phyloP scores from a whole-genome alignment of 2,888 invertebrate genomes.

The Phortica magna region DNA sequence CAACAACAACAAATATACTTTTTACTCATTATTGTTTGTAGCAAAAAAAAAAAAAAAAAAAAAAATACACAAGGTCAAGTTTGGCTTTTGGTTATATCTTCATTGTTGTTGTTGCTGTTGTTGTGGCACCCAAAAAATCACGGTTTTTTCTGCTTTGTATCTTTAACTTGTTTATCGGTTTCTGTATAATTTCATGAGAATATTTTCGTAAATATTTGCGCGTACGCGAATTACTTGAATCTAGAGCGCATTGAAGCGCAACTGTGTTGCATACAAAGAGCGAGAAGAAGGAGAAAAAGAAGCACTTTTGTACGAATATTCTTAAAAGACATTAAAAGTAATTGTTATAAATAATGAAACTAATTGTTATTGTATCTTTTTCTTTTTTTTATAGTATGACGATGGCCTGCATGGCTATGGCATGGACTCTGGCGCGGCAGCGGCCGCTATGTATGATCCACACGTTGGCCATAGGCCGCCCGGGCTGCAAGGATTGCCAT shows the following conservation, averaged over 20 bases:
- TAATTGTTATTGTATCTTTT: conserved; percentile 20
- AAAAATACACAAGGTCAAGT: conserved; percentile 63
- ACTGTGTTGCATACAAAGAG: conserved; percentile 12
- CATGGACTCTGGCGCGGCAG: conserved; percentile 85
- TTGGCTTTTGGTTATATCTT: conserved; percentile 44
- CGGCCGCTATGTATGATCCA: conserved; percentile 86
- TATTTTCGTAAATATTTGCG: conserved; percentile 36
- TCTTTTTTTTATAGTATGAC: conserved; percentile 88
- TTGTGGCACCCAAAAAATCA: conserved; percentile 28
- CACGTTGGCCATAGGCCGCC: conserved; percentile 83
- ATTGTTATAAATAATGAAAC: background rate
- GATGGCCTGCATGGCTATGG: conserved; percentile 94
- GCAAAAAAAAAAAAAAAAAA: conserved; percentile 35
- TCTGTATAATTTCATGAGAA: conserved; percentile 34
- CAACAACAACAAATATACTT: conserved; percentile 34
- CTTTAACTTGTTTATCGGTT: conserved; percentile 8
- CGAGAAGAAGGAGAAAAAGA: background rate
- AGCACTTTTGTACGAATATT: background rate
- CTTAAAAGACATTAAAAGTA: background rate
- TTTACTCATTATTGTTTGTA: background rate
- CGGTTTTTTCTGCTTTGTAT: background rate
- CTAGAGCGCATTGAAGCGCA: background rate
- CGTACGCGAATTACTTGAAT: conserved; percentile 16
- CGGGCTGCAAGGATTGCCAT: conserved; percentile 82
- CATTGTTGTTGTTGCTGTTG: conserved; percentile 35